Conservation (phyloP, 2,113 vertebrate genomes). For the Etia nguti region DNA sequence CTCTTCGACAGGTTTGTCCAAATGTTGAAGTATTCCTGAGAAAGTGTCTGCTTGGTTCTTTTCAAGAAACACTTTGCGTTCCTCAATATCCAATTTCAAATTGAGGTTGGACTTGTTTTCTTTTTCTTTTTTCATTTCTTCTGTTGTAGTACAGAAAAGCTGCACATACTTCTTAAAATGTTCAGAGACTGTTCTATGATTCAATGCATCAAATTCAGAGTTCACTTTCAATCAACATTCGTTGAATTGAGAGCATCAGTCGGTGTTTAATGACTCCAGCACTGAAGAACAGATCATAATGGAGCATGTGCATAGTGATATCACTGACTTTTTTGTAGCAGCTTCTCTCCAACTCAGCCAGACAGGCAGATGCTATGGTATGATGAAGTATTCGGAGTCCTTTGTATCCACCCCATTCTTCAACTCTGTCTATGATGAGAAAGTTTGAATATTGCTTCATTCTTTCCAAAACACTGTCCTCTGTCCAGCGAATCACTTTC, state of each 20-base stretch:
- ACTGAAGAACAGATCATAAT: slow-evolving; percentile 56
- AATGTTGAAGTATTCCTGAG: slow-evolving; percentile 27
- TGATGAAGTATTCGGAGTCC: slow-evolving; percentile 38
- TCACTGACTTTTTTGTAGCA: neutral
- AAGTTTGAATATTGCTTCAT: slow-evolving; percentile 37
- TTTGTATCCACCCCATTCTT: neutral
- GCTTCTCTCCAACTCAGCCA: slow-evolving; percentile 14
- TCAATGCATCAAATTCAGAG: slow-evolving; percentile 37
- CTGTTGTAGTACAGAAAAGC: neutral
- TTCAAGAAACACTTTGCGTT: slow-evolving; percentile 25
- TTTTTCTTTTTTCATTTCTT: neutral
- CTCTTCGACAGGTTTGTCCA: neutral
- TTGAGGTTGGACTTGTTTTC: neutral
- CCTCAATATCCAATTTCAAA: neutral
- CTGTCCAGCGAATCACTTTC: rapidly evolving
- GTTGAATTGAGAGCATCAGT: slow-evolving; percentile 10
- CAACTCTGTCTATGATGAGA: neutral
- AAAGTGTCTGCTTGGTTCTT: slow-evolving; percentile 42
- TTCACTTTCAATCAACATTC: slow-evolving; percentile 50
- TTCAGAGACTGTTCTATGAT: rapidly evolving
- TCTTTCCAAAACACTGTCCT: slow-evolving; percentile 4
- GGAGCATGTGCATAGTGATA: slow-evolving; percentile 14
- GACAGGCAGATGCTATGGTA: slow-evolving; percentile 26
- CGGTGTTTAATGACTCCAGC: slow-evolving; percentile 11
- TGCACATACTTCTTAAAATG: slow-evolving; percentile 7